Base-by-base conservation (phyloP, 1,140 invertebrate genomes). In the Psix sp. region DNA sequence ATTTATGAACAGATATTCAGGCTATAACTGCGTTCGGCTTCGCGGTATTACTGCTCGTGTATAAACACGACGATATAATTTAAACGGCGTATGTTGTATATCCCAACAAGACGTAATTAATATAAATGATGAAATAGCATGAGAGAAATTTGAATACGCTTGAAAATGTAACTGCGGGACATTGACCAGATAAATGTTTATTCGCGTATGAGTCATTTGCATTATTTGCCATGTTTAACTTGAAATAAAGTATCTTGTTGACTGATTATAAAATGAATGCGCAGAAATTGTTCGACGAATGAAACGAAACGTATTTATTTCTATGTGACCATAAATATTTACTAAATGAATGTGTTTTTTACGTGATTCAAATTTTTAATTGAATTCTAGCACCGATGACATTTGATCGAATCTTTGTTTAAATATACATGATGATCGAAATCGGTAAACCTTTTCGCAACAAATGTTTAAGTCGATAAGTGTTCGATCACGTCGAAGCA, bases 61-160 rank as follows among this genome's bases (percentile, higher is more conserved):
- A 76, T 71, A 81, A 82, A 79, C 76, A 82, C 65, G 70, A 63
- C 76, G 79, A 77, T 77, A 80, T 81, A 81, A 77, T 84, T 81
- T 78, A 80, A 77, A 76, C 77, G 80, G 66, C 42, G 65, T 57
- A 57, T 74, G 71, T 43, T 46, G 24, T 48, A 73, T 74, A 68
- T 75, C 5, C 79, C 78, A 78, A 67, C 79, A 49, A 76, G 62
- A 48, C 75, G 74, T 81, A 84, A 84, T 86, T 84, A 84, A 83
- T 84, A 84, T 84, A 82, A 84, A 82, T 84, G 84, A 84, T 82
- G 80, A 74, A 85, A 84, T 81, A 80, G 78, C 77, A 59, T 36
- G 38, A 26, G 29, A 24, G 11, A 24, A 60, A 56, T 49, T 59
- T 40, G 48, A 49, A 36, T 26, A 13, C 33, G 16, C 31, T 31